Percentiles rank a stretch among this genome's conserved stretches.
phyloP scores from a whole-genome alignment of 2,797 vertebrate species.

The Cossypha caffra region DNA sequence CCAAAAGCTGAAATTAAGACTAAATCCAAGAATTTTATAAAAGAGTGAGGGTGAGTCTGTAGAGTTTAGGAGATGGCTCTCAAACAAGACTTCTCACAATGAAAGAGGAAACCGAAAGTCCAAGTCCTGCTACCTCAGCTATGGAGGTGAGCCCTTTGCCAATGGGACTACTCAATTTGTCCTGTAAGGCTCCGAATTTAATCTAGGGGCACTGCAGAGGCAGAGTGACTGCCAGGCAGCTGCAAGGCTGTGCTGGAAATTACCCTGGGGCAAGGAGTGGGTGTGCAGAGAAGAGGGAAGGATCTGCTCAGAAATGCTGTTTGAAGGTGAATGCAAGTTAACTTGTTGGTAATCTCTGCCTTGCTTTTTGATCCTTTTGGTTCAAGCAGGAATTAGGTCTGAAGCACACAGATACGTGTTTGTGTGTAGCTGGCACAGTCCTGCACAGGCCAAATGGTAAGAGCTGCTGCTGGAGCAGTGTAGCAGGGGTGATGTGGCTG shows the following conservation, averaged over 20 bases:
- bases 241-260: neutral
- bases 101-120: neutral
- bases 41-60: neutral
- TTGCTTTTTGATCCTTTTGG: neutral
- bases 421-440: neutral
- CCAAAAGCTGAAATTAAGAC: neutral
- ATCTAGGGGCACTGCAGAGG: neutral
- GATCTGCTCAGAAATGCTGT: neutral
- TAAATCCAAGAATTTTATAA: neutral
- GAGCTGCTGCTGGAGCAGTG: neutral
- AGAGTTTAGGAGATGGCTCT: neutral
- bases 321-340: neutral
- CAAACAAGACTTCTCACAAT: neutral
- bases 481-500: neutral
- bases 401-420: accelerated
- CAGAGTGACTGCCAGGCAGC: neutral
- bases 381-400: neutral
- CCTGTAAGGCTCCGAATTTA: neutral
- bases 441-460: neutral
- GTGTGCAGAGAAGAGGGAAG: accelerated
- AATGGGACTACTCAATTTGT: neutral
- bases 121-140: neutral
- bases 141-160: neutral
- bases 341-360: neutral
- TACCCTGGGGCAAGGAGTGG: neutral